Base-by-base conservation (phyloP, 2,888 invertebrate genomes). In the Dilophus febrilis region DNA sequence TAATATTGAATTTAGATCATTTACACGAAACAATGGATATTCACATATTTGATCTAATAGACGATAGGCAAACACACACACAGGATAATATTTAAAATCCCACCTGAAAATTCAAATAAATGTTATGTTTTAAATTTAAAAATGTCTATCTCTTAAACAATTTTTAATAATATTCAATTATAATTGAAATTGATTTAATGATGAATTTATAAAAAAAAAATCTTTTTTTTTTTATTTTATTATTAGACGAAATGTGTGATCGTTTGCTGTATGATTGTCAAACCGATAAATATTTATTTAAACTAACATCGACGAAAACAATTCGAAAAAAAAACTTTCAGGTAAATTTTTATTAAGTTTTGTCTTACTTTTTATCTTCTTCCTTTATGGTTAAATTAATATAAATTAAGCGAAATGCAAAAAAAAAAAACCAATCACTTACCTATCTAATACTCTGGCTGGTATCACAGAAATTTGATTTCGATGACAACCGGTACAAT, bases 401-500 rank as follows among this genome's bases (percentile, higher is more conserved):
- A 6, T 22, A 22, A 8, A 22, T 22, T 22, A 22, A 6, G 22
- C 22, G 8, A 4, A 22, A 22, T 22, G 8, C 22, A 22, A 22
- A 6, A 22, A 4, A 22, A 22, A 22, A 6, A 22, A 22, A 8
- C 4, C 22, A 11, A 11, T 10, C 22, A 10, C 47, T 45, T 49
- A 55, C 54, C 47, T 43, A 40, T 57, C 54, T 38, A 79, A 56
- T 43, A 79, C 70, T 54, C 72, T 66, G 4, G 74, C 76, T 10
- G 79, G 79, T 51, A 86, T 80, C 45, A 76, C 61, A 4, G 78
- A 70, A 42, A 77, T 67, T 54, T 80, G 75, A 58, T 83, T 80
- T 18, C 75, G 74, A 59, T 88, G 87, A 56, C 88, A 88, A 35
- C 82, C 82, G 11, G 84, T 82, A 53, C 88, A 88, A 61, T 86